Conservation (phyloP, 2,888 invertebrate species). For the Aradus depressus region DNA sequence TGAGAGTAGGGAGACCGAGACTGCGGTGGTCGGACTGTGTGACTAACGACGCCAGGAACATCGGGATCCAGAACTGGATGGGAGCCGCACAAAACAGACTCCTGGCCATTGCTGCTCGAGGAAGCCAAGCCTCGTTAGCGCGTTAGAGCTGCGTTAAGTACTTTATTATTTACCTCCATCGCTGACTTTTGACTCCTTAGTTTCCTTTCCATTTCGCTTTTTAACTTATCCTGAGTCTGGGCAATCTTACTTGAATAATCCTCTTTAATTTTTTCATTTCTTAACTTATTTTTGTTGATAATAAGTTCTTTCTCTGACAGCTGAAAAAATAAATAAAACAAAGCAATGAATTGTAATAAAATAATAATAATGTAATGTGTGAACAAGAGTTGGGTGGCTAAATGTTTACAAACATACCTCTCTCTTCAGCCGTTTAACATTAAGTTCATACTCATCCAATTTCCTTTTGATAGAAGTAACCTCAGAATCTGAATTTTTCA, state of each 20-base stretch:
- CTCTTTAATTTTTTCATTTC: conserved; percentile 43
- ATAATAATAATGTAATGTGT: neutral
- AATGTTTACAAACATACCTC: conserved; percentile 27
- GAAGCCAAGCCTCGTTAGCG: no score
- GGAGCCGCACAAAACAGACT: no score
- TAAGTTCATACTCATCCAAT: conserved; percentile 23
- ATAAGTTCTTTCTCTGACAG: conserved; percentile 27
- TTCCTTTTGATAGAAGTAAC: conserved; percentile 27
- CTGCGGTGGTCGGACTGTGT: no score
- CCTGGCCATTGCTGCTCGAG: no score
- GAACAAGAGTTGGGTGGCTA: no score
- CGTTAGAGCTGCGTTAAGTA: no score
- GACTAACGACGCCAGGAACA: no score
- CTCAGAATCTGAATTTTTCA: conserved; percentile 46
- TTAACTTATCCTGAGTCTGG: conserved; percentile 61
- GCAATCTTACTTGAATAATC: conserved; percentile 45
- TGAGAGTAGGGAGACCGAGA: no score
- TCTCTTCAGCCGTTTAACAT: conserved; percentile 24
- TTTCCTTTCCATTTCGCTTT: conserved; percentile 54
- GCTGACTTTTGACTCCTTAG: conserved; percentile 32
- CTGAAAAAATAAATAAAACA: conserved; percentile 11
- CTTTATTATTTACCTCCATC: no score
- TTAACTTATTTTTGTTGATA: conserved; percentile 31
- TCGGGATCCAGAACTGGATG: no score
- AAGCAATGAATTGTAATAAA: neutral